Percentiles rank a stretch among this genome's conserved stretches.
These are phyloP conservation scores for Vulpes ferrilata DNA, from an alignment of 2,113 vertebrate species.

Conservation along the genomic window DNA sequence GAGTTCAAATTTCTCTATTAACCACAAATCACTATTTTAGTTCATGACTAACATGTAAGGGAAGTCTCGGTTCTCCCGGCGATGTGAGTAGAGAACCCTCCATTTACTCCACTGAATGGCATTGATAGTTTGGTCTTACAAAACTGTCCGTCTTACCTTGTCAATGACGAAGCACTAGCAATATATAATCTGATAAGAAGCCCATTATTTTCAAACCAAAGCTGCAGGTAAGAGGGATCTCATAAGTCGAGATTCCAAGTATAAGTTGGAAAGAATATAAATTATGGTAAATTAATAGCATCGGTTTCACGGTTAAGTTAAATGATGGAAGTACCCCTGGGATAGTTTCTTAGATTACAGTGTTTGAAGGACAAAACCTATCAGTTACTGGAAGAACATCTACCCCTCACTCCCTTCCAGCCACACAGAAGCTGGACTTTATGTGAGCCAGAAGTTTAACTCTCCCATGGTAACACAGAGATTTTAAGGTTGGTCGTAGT, in stretches of 20 bases:
- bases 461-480: background rate
- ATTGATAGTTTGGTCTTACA: background rate
- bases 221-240: background rate
- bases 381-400: background rate
- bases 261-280: background rate
- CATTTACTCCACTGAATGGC: background rate
- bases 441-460: rapidly evolving
- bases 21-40: background rate
- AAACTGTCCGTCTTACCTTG: background rate
- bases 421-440: background rate
- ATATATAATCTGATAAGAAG: background rate
- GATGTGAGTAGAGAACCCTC: background rate
- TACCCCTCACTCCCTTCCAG: rapidly evolving
- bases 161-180: background rate
- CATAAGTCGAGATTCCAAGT: background rate
- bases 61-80: background rate
- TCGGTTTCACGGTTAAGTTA: background rate
- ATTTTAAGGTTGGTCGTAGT: background rate
- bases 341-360: background rate
- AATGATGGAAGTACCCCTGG: background rate
- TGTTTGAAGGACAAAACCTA: background rate
- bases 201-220: background rate
- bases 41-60: background rate
- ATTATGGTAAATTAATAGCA: background rate
- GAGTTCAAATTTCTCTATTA: background rate